Evolutionary conservation across 1,140 invertebrate genomes (phyloP), one percentile per base, ranked within the genome.

Genomic region (Drosophila azteca): DNA sequence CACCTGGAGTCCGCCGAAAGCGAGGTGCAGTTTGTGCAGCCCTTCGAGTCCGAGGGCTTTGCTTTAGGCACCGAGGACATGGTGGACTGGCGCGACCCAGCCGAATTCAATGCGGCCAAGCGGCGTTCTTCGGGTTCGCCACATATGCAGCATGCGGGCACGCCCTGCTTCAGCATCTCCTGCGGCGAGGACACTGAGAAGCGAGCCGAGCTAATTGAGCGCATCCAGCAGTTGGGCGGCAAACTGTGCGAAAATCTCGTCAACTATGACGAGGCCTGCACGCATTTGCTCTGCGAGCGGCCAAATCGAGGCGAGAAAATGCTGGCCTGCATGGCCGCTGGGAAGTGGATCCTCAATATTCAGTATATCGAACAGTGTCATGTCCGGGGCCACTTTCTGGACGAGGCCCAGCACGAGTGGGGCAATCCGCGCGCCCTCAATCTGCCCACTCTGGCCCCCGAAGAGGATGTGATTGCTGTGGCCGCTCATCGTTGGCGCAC

Each of bases 251-350:
- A 82, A 26, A 76, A 79, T 50, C 44, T 90, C 15, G 81, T 92
- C 0, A 93, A 93, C 74, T 95, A 95, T 78, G 96, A 97, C 90
- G 81, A 92, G 0, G 90, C 90, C 1, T 94, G 94, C 48, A 97
- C 96, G 0, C 97, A 98, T 92, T 91, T 98, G 7, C 91, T 98
- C 24, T 95, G 96, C 64, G 92, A 94, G 20, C 94, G 94, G 65
- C 95, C 95, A 0, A 93, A 94, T 13, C 94, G 96, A 70, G 97
- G 96, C 90, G 97, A 98, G 93, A 98, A 98, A 92, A 94, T 96
- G 91, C 92, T 98, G 2, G 95, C 95, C 2, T 95, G 95, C 73
- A 94, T 98, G 41, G 97, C 97, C 0, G 93, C 95, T 0, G 97
- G 97, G 24, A 96, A 96, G 84, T 98, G 97, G 97, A 93, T 98